Conservation (phyloP, 2,113 vertebrate species). For the Pseudorectes ferrugineus region DNA sequence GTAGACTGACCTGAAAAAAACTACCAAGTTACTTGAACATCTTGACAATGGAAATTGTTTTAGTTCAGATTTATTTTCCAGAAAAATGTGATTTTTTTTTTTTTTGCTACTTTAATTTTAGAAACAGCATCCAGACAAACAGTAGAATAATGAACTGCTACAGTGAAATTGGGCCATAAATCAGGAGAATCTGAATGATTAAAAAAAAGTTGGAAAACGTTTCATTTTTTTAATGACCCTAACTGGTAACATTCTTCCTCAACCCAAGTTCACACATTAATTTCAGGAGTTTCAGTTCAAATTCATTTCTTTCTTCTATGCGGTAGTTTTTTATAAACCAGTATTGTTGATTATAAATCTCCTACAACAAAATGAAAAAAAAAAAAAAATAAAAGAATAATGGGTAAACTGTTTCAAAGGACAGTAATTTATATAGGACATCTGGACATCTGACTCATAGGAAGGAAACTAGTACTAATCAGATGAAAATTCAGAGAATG, state of each 20-base stretch:
- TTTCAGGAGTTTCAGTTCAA: neutral
- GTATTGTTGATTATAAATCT: neutral
- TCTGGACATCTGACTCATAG: neutral
- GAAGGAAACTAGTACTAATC: neutral
- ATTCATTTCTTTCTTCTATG: neutral
- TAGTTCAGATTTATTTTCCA: neutral
- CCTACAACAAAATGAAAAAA: neutral
- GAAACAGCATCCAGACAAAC: neutral
- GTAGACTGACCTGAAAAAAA: neutral
- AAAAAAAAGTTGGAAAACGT: neutral
- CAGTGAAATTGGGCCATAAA: neutral
- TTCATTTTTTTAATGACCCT: neutral
- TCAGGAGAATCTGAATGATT: neutral
- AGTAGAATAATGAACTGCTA: neutral
- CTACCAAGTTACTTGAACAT: neutral
- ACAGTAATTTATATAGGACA: neutral
- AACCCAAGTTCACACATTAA: neutral
- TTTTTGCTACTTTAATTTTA: neutral
- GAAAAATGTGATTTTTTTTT: neutral
- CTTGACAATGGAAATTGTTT: neutral
- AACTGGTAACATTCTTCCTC: neutral
- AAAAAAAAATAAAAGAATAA: neutral
- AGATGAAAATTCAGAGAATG: conserved; percentile 5
- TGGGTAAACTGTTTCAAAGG: neutral
- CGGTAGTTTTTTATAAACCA: neutral